Evolutionary conservation across 2,113 vertebrate genomes (phyloP), one percentile per base, ranked within the genome.

Genomic region (Perca flavescens): DNA sequence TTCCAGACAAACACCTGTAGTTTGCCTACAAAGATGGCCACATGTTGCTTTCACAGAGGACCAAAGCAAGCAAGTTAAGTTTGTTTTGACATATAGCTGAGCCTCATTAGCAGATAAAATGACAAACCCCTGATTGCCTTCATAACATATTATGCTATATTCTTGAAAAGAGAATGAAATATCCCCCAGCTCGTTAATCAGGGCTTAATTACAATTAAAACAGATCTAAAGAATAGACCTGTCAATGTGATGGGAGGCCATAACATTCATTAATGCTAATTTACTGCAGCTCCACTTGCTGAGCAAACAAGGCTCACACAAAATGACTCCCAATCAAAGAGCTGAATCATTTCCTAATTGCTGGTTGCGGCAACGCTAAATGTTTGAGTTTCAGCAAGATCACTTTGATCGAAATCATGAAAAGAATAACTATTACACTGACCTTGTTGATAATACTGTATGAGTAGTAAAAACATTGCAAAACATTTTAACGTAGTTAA

Each of bases 201-300:
- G 85, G 60, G 60, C 88, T 89, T 94, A 93, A 93, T 94, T 93
- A 92, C 91, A 93, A 91, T 93, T 94, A 92, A 92, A 93, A 89
- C 85, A 57, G 88, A 92, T 92, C 83, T 90, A 90, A 94, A 92
- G 86, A 93, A 92, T 91, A 92, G 94, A 93, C 88, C 91, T 89
- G 93, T 93, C 93, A 93, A 78, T 83, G 70, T 91, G 92, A 94
- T 88, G 89, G 82, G 90, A 88, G 92, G 88, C 88, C 89, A 88
- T 87, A 93, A 93, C 91, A 91, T 91, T 93, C 90, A 94, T 94
- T 91, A 92, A 92, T 88, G 90, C 72, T 93, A 87, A 93, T 93
- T 91, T 90, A 91, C 79, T 80, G 86, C 54, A 50, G 82, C 85
- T 86, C 36, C 69, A 84, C 91, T 92, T 64, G 80, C 86, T 82